phyloP scores from a whole-genome alignment of 2,888 invertebrate species.

The Leptinotarsa peninsularis region DNA sequence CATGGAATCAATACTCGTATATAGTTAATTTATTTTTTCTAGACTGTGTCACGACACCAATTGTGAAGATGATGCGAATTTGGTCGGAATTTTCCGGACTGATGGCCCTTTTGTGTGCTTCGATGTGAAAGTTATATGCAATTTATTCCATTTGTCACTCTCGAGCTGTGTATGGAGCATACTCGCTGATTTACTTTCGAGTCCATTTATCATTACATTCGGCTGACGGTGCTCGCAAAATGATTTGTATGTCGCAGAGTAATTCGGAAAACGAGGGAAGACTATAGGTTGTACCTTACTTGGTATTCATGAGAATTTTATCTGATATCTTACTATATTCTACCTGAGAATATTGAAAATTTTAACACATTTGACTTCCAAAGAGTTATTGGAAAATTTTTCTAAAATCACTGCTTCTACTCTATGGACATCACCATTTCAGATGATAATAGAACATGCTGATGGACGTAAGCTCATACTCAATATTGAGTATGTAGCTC shows the following conservation, averaged over 20 bases:
- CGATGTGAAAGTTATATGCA: slow-evolving; percentile 6
- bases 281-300: neutral
- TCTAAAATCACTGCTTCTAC: too few species aligned
- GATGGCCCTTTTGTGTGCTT: slow-evolving; percentile 4
- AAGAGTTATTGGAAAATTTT: too few species aligned
- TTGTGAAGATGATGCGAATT: neutral
- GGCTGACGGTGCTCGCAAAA: neutral
- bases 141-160: slow-evolving; percentile 11
- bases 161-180: neutral
- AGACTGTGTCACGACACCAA: neutral
- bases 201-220: neutral
- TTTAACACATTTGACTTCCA: too few species aligned
- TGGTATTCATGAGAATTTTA: neutral
- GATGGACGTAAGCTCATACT: too few species aligned
- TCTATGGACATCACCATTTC: too few species aligned
- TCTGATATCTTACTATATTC: neutral
- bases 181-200: neutral
- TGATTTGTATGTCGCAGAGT: slow-evolving; percentile 17
- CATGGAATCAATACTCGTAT: too few species aligned
- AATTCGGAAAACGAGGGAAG: neutral
- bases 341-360: too few species aligned
- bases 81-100: neutral
- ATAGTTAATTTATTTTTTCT: too few species aligned
- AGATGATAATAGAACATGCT: too few species aligned
- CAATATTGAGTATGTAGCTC: too few species aligned